Evolutionary conservation across 2,888 invertebrate genomes (phyloP).

Genomic region (Mimumesa dahlbomi): DNA sequence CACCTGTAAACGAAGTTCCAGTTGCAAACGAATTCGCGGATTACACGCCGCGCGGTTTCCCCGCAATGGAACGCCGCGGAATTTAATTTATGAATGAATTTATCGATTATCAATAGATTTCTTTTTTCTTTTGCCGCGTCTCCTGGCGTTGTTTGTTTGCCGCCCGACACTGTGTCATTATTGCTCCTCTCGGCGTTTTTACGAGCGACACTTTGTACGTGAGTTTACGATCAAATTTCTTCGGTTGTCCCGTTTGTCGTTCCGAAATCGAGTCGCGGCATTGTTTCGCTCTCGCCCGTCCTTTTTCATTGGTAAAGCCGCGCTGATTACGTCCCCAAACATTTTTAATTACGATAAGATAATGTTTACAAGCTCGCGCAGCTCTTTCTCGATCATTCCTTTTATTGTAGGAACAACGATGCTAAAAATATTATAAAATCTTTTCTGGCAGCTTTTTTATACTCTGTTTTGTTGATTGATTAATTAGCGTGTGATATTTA

Average conservation of each 20-base stretch:
- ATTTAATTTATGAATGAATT: no score
- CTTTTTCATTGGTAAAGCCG: not conserved
- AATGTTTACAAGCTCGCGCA: not conserved
- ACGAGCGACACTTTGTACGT: slow-evolving; percentile 9
- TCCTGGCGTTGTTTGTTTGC: not conserved
- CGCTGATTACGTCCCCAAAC: not conserved
- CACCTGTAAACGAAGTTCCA: no score
- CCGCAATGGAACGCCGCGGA: no score
- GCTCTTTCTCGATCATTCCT: no score
- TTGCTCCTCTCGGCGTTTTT: not conserved
- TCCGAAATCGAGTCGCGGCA: not conserved
- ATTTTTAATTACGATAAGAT: slow-evolving; percentile 1
- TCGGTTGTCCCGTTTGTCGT: not conserved
- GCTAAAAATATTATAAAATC: no score
- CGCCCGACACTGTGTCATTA: not conserved
- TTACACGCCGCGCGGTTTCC: no score
- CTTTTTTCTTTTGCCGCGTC: not conserved
- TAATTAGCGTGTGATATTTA: no score
- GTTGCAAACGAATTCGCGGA: no score
- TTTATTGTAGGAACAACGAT: no score
- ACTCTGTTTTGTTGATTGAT: no score
- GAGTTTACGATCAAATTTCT: slow-evolving; percentile 9
- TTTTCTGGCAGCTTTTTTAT: no score
- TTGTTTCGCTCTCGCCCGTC: not conserved
- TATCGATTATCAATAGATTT: not conserved